These are phyloP conservation scores for Aptenodytes patagonicus DNA, from an alignment of 2,113 vertebrate species.

Conservation along the genomic window DNA sequence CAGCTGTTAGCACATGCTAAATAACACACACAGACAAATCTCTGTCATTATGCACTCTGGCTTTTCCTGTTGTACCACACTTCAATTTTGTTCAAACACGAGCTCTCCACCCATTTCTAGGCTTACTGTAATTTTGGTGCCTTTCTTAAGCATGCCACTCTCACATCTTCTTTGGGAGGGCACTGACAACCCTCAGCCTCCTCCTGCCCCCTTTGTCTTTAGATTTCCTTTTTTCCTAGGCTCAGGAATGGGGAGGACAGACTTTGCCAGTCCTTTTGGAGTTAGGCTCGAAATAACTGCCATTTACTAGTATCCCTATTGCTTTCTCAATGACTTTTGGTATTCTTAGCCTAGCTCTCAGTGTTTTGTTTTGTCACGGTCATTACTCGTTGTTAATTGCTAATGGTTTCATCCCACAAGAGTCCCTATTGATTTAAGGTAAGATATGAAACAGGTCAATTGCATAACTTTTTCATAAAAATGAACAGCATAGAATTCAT, in stretches of 20 bases:
- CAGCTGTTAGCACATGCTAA: background rate
- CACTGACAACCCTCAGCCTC: background rate
- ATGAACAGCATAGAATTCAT: background rate
- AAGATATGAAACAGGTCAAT: background rate
- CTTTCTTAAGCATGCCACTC: background rate
- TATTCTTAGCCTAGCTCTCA: background rate
- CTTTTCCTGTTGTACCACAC: background rate
- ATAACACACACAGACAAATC: background rate
- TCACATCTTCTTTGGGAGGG: background rate
- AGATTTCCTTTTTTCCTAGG: background rate
- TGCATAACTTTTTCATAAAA: background rate
- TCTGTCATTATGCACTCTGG: background rate
- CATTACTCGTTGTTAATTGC: background rate
- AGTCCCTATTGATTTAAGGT: background rate
- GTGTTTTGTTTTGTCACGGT: background rate
- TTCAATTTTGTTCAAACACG: background rate
- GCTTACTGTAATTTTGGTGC: background rate
- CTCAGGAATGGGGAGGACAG: background rate
- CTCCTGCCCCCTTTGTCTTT: background rate
- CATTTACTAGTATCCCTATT: background rate
- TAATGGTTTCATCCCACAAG: background rate
- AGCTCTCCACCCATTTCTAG: background rate
- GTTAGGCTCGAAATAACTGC: background rate
- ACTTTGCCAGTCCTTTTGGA: background rate
- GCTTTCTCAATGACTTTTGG: background rate